Conservation (phyloP, 2,113 vertebrate genomes). For the Pseudorasbora parva region DNA sequence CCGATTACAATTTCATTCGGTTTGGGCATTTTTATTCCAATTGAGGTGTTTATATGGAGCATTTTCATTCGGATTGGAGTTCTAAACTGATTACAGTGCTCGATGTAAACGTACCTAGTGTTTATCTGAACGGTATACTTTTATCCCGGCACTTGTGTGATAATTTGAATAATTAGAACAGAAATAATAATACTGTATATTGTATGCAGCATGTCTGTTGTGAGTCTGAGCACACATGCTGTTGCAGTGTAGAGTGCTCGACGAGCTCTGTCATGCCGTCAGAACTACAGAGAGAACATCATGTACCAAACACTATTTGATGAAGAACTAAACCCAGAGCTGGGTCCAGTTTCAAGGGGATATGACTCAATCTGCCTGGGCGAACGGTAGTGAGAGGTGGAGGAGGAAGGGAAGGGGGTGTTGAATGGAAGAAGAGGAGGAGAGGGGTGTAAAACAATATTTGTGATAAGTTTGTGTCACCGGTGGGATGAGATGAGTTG, state of each 20-base stretch:
- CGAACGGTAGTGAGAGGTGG: conserved; percentile 28
- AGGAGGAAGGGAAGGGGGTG: conserved; percentile 12
- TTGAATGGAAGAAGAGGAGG: neutral
- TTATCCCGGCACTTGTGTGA: too few species aligned
- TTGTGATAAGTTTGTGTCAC: conserved; percentile 12
- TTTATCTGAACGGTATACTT: too few species aligned
- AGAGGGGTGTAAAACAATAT: conserved; percentile 39
- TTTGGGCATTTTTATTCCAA: too few species aligned
- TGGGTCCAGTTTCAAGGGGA: conserved; percentile 38
- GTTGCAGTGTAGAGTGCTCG: neutral
- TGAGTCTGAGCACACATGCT: neutral
- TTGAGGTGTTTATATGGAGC: too few species aligned
- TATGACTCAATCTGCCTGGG: conserved; percentile 46
- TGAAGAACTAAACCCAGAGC: conserved; percentile 42
- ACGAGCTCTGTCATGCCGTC: conserved; percentile 7
- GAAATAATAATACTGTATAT: neutral
- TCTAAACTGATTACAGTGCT: too few species aligned
- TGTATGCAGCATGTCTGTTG: neutral
- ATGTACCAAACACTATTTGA: conserved; percentile 33
- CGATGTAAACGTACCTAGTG: too few species aligned
- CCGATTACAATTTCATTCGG: too few species aligned
- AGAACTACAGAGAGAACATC: conserved; percentile 35
- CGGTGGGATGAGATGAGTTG: conserved; percentile 22
- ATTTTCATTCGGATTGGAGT: too few species aligned
- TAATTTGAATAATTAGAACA: too few species aligned